Conservation (phyloP, 1,140 invertebrate genomes). For the Zaprionus davidi region DNA sequence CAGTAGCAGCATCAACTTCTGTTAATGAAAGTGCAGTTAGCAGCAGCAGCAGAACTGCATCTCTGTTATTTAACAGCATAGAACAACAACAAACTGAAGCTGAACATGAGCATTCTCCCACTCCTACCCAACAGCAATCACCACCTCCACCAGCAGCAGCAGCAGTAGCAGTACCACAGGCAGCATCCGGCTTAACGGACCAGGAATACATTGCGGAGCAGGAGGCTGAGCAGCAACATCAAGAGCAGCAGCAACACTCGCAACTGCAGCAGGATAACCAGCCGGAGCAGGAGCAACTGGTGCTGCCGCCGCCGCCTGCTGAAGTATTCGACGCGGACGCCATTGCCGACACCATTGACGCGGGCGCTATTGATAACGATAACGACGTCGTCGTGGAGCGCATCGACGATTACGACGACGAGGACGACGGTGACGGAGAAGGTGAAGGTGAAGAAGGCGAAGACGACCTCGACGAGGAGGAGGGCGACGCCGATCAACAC, state of each 20-base stretch:
- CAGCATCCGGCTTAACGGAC: constrained; percentile 2
- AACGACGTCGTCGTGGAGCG: constrained; percentile 75
- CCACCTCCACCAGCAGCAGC: constrained; percentile 31
- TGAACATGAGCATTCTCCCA: constrained; percentile 75
- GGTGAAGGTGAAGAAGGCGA: constrained; percentile 54
- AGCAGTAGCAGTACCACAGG: background rate
- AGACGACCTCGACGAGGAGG: constrained; percentile 43
- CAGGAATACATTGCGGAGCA: constrained; percentile 10
- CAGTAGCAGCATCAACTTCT: constrained; percentile 30
- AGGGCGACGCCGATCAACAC: constrained; percentile 16
- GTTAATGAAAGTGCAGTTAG: constrained; percentile 31
- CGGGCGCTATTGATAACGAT: constrained; percentile 58
- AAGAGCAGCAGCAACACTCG: constrained; percentile 15
- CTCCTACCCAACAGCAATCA: constrained; percentile 73
- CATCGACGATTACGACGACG: constrained; percentile 74
- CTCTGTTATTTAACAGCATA: constrained; percentile 45
- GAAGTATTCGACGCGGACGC: constrained; percentile 57
- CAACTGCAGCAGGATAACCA: constrained; percentile 7
- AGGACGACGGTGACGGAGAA: constrained; percentile 63
- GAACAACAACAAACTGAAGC: constrained; percentile 55
- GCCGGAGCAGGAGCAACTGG: constrained; percentile 3
- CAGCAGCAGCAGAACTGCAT: constrained; percentile 30
- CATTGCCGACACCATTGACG: constrained; percentile 80
- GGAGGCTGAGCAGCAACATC: constrained; percentile 16
- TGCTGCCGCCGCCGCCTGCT: constrained; percentile 2